Evolutionary conservation across 1,140 invertebrate species (phyloP).

Genomic region (Arctopsyche grandis): DNA sequence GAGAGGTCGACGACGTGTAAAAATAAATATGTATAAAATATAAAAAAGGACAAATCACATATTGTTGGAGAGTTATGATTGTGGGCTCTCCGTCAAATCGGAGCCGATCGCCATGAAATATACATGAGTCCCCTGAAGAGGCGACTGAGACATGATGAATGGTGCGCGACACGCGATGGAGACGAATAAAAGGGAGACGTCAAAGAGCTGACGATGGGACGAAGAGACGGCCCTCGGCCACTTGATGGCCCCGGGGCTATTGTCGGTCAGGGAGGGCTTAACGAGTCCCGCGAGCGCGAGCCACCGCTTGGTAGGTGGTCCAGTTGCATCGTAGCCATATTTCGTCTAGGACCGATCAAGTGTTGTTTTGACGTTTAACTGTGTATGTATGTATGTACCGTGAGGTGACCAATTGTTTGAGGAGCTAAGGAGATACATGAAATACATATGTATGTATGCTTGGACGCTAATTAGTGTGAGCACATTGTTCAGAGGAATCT

Average conservation of each 20-base stretch:
- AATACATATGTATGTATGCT: no score
- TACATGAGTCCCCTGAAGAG: neutral
- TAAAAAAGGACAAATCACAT: neutral
- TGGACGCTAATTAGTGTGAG: no score
- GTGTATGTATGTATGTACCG: neutral
- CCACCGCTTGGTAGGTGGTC: neutral
- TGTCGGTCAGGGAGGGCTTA: neutral
- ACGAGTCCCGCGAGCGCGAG: neutral
- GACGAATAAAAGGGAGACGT: conserved; percentile 5
- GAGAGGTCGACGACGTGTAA: neutral
- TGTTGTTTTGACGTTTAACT: neutral
- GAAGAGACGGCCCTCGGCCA: neutral
- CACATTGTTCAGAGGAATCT: no score
- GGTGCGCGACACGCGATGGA: neutral
- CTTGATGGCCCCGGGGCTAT: neutral
- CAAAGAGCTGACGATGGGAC: neutral
- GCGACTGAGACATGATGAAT: neutral
- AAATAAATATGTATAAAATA: neutral
- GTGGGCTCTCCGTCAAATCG: neutral
- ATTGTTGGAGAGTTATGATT: conserved; percentile 3
- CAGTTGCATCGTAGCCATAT: neutral
- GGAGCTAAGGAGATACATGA: no score
- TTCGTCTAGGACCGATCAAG: neutral
- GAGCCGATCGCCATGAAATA: neutral
- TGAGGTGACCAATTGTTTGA: no score